These are phyloP conservation scores for Tadarida brasiliensis DNA, from an alignment of 2,797 vertebrate species.

Conservation along the genomic window DNA sequence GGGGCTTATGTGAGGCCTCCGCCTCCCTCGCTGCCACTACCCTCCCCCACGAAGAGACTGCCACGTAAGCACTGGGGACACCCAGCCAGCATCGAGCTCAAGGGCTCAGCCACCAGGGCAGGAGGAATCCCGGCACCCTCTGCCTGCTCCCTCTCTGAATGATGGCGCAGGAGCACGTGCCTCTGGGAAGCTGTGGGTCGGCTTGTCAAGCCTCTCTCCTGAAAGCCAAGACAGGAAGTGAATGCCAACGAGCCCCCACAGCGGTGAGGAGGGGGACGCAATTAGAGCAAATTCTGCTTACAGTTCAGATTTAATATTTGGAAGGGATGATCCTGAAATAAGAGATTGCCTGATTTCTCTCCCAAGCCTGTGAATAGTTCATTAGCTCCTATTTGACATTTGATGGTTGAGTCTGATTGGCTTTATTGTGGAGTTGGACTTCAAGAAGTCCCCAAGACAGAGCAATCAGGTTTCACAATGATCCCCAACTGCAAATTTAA, in stretches of 20 bases:
- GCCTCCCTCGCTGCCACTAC: neutral
- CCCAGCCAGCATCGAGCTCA: neutral
- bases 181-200: neutral
- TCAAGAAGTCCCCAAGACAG: slow-evolving; percentile 82
- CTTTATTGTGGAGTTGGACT: slow-evolving; percentile 82
- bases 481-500: slow-evolving; percentile 77
- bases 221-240: slow-evolving; percentile 36
- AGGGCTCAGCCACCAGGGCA: neutral
- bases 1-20: neutral
- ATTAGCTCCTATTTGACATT: slow-evolving; percentile 80
- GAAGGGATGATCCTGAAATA: slow-evolving; percentile 80
- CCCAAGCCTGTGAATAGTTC: slow-evolving; percentile 78
- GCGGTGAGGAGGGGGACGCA: neutral
- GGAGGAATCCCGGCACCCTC: neutral
- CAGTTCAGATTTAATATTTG: slow-evolving; percentile 81
- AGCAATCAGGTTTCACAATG: slow-evolving; percentile 83
- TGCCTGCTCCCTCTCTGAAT: neutral
- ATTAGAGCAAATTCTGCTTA: slow-evolving; percentile 80
- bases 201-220: slow-evolving; percentile 64
- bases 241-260: slow-evolving; percentile 66
- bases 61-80: neutral
- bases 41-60: neutral
- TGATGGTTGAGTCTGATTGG: slow-evolving; percentile 72
- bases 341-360: slow-evolving; percentile 79
- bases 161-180: slow-evolving; percentile 28